Evolutionary conservation across 2,797 vertebrate species (phyloP).

Genomic region (Falco peregrinus): DNA sequence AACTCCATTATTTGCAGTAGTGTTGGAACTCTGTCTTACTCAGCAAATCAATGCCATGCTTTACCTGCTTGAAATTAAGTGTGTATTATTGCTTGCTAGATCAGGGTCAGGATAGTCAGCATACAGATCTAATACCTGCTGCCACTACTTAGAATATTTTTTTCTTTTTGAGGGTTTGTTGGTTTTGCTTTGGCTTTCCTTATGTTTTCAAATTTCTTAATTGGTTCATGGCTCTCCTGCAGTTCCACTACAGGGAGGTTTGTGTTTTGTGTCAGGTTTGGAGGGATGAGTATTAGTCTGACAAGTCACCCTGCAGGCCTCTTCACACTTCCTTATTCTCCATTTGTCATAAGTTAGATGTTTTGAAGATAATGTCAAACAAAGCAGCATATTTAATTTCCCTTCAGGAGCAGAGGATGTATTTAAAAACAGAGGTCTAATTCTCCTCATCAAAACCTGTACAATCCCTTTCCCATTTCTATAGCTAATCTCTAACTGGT

Average conservation of each 20-base stretch:
- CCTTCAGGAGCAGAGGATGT: not conserved
- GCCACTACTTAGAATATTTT: not conserved
- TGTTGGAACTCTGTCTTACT: not conserved
- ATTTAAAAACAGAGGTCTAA: not conserved
- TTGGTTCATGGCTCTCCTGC: not conserved
- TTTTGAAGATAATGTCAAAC: slow-evolving; percentile 8
- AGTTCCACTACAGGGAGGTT: not conserved
- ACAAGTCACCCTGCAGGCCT: not conserved
- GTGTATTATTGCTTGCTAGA: not conserved
- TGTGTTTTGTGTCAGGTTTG: not conserved
- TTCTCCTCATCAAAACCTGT: not conserved
- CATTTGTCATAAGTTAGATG: not conserved
- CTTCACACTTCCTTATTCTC: not conserved
- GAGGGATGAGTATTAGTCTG: not conserved
- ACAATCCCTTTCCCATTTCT: not conserved
- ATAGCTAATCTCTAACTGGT: not conserved
- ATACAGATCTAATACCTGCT: not conserved
- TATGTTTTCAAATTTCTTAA: not conserved
- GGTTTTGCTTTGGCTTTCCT: not conserved
- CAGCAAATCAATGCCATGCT: not conserved
- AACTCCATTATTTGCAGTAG: not conserved
- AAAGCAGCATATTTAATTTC: not conserved
- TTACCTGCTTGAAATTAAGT: not conserved
- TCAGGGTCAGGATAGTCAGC: not conserved
- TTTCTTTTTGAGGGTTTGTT: not conserved